Evolutionary conservation across 2,113 vertebrate genomes (phyloP), one percentile per base, ranked within the genome.

Genomic region (Engystomops pustulosus): DNA sequence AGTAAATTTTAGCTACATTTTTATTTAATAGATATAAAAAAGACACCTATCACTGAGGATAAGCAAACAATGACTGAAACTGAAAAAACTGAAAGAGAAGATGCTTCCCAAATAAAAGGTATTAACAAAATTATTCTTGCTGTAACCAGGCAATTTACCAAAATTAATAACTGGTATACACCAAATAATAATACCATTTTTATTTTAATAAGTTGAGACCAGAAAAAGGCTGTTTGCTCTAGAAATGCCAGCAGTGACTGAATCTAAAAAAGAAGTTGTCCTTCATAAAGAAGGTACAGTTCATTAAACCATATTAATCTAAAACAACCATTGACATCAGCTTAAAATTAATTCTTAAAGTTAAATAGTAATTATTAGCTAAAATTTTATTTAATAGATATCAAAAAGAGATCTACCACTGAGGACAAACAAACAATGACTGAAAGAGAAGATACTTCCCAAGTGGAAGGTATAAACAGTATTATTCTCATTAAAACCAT

Each of bases 71-170:
- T 70, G 17, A 14, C n/a, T n/a, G n/a, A n/a, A n/a, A n/a, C n/a
- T n/a, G n/a, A n/a, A 49, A 18, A 27, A 51, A 30, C 45, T 44
- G 49, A 79, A 49, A 86, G 70, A 86, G 80, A 90, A 81, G 69
- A 78, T 15, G 8, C 18, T 65, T 32, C 62, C 15, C 25, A 38
- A 83, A 11, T 55, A 11, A 58, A 83, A 86, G 79, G 60, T 80
- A 81, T 25, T 32, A 71, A 78, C 7, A 1, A 41, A 68, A 6
- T 53, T n/a, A 2, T 53, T 60, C 25, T 27, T 60, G 4, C 23
- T 60, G 2, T 27, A 27, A 60, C 55, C 11, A 60, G n/a, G n/a
- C n/a, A n/a, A n/a, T n/a, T n/a, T n/a, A n/a, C n/a, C n/a, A n/a
- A n/a, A n/a, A n/a, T n/a, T n/a, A n/a, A n/a, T n/a, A n/a, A n/a